Evolutionary conservation across 2,888 invertebrate genomes (phyloP).

Genomic region (Agonopterix alstromeriana): DNA sequence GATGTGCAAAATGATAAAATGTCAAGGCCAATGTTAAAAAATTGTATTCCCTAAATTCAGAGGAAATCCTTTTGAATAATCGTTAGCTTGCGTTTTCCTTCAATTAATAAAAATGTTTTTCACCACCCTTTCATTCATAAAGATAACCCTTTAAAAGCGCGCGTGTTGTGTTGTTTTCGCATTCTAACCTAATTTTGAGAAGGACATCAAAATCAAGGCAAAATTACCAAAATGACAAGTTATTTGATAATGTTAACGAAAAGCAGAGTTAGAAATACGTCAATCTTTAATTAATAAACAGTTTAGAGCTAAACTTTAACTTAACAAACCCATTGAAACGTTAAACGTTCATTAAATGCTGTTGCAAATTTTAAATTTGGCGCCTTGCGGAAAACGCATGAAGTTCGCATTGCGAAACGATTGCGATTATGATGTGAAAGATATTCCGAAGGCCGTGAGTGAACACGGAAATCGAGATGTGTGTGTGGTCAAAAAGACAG

Average conservation of each 20-base stretch:
- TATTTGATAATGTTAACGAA: too few species aligned
- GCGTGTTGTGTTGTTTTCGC: background rate
- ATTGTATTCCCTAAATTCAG: background rate
- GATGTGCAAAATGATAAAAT: slow-evolving; percentile 60
- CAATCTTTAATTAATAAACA: background rate
- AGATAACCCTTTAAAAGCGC: background rate
- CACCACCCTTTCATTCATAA: too few species aligned
- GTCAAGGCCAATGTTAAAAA: slow-evolving; percentile 64
- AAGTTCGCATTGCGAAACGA: slow-evolving; percentile 78
- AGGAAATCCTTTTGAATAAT: too few species aligned
- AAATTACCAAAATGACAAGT: too few species aligned
- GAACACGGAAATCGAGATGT: slow-evolving; percentile 78
- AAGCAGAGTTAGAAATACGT: too few species aligned
- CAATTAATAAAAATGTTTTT: too few species aligned
- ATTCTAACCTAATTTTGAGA: background rate
- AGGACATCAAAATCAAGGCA: too few species aligned
- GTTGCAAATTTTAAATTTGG: slow-evolving; percentile 62
- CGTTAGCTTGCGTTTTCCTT: too few species aligned
- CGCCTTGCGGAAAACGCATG: slow-evolving; percentile 65
- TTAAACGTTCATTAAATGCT: background rate
- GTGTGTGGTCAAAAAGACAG: slow-evolving; percentile 81
- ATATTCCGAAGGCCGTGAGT: slow-evolving; percentile 81
- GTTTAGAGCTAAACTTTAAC: background rate
- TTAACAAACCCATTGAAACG: background rate
- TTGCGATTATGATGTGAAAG: slow-evolving; percentile 80